These are phyloP conservation scores for Elephas maximus DNA, from an alignment of 2,113 vertebrate species.

Conservation along the genomic window DNA sequence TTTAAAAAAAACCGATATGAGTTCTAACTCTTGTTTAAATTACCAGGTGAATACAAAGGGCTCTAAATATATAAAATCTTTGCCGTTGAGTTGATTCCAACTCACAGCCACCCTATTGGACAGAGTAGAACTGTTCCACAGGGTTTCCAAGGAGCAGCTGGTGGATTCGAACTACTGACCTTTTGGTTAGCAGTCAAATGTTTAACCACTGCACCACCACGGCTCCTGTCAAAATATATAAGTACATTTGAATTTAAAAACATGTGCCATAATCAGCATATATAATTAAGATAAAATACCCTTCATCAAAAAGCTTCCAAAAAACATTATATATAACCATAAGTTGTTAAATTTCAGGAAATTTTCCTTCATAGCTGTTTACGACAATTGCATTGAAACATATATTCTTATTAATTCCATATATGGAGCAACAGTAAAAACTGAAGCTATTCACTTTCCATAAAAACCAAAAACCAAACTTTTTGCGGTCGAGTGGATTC, in stretches of 20 bases:
- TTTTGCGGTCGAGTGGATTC: no score
- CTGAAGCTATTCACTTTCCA: background rate
- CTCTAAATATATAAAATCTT: background rate
- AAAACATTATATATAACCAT: background rate
- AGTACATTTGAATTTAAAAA: conserved; percentile 54
- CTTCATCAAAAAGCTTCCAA: conserved; percentile 33
- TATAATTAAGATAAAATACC: background rate
- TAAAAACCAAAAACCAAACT: no score
- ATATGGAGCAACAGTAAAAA: background rate
- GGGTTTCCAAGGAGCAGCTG: no score
- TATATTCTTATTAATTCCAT: conserved; percentile 19
- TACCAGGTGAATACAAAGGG: conserved; percentile 44
- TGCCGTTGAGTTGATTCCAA: no score
- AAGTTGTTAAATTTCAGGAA: conserved; percentile 28
- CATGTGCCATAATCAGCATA: background rate
- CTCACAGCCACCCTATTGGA: no score
- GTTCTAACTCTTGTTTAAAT: conserved; percentile 47
- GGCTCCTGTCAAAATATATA: background rate
- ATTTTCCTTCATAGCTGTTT: conserved; percentile 15
- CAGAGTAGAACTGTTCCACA: no score
- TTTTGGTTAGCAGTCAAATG: no score
- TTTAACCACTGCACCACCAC: no score
- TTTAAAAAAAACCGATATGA: conserved; percentile 15
- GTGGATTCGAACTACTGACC: no score
- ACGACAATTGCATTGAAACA: conserved; percentile 16